phyloP scores from a whole-genome alignment of 2,797 vertebrate genomes.

The Hipposideros larvatus region DNA sequence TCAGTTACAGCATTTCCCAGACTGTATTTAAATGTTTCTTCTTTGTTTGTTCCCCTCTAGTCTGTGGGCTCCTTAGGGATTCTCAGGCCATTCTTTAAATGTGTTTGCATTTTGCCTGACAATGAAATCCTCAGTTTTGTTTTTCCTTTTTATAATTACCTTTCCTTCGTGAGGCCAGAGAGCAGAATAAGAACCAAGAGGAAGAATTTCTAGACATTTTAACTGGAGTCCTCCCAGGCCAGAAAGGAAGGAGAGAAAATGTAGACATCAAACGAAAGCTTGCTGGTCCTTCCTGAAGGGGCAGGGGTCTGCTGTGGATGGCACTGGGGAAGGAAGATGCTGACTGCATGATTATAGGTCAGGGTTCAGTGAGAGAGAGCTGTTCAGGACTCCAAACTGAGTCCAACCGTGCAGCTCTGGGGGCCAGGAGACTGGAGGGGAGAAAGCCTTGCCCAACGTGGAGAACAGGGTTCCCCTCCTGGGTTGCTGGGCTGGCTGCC shows the following conservation, averaged over 20 bases:
- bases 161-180: neutral
- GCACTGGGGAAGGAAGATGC: neutral
- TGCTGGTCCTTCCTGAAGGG: neutral
- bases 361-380: neutral
- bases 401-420: neutral
- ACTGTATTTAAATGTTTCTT: neutral
- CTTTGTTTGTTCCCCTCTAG: neutral
- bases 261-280: neutral
- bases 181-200: neutral
- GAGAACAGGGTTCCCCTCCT: neutral
- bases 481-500: neutral
- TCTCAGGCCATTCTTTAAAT: neutral
- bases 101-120: neutral
- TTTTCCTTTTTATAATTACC: neutral
- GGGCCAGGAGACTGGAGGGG: neutral
- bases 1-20: neutral
- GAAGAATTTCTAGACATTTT: neutral
- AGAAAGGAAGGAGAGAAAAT: neutral
- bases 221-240: neutral
- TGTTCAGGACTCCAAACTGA: neutral
- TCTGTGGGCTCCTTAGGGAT: neutral
- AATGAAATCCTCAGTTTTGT: neutral
- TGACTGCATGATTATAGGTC: neutral
- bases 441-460: neutral
- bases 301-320: neutral